phyloP scores from a whole-genome alignment of 23 tunicate species.

The Oikopleura dioica region DNA sequence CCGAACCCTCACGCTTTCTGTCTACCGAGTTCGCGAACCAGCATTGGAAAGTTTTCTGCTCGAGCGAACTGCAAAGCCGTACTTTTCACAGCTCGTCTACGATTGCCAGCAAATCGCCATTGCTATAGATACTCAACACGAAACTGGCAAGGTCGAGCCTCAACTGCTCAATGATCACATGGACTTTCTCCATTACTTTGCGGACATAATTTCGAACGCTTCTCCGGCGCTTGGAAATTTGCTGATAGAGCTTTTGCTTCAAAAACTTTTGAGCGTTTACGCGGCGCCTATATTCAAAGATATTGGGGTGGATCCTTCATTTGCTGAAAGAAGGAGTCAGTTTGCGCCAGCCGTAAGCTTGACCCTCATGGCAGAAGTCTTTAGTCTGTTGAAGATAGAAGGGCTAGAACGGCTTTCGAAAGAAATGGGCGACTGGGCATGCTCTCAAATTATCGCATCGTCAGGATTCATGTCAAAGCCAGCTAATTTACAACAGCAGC shows the following conservation, averaged over 20 bases:
- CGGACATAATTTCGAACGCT: neutral
- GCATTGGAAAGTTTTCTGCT: constrained; percentile 70
- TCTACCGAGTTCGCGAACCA: constrained; percentile 51
- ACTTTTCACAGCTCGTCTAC: constrained; percentile 71
- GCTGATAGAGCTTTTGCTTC: neutral
- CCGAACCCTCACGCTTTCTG: constrained; percentile 68
- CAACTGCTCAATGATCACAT: neutral
- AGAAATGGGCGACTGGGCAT: neutral
- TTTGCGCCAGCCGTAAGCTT: neutral
- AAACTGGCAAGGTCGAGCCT: neutral
- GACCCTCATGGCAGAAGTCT: neutral
- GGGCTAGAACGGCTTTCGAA: neutral
- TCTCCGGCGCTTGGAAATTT: neutral
- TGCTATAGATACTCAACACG: neutral
- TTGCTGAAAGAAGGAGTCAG: neutral
- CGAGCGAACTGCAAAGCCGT: constrained; percentile 81
- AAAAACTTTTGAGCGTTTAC: neutral
- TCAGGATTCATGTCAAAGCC: constrained; percentile 11
- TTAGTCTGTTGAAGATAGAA: neutral
- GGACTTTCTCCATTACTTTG: neutral
- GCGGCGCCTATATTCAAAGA: neutral
- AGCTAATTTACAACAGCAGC: constrained; percentile 3
- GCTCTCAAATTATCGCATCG: neutral
- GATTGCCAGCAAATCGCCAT: neutral
- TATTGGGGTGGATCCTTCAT: neutral